These are phyloP conservation scores for Drosophila anomalata DNA, from an alignment of 2,888 invertebrate genomes.

Conservation along the genomic window DNA sequence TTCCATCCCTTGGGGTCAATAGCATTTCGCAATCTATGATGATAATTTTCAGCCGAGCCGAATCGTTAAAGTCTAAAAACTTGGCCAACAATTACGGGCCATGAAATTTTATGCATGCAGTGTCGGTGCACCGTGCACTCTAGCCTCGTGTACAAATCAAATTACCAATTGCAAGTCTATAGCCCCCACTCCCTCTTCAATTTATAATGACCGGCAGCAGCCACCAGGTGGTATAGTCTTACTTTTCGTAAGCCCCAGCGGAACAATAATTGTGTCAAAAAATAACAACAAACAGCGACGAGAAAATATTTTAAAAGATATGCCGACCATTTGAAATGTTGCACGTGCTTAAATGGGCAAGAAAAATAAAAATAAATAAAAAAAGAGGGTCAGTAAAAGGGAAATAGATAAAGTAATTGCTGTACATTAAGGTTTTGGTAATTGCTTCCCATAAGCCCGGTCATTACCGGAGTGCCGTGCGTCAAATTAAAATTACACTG, in stretches of 20 bases:
- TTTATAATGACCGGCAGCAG: conserved; percentile 26
- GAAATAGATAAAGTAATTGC: conserved; percentile 50
- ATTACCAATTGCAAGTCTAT: conserved; percentile 52
- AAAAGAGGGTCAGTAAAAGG: not conserved
- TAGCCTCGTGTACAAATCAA: conserved; percentile 58
- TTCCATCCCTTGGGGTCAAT: conserved; percentile 1
- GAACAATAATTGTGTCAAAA: conserved; percentile 65
- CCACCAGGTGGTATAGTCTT: conserved; percentile 26
- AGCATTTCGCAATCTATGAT: conserved; percentile 11
- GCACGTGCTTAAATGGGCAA: conserved; percentile 61
- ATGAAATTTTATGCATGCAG: conserved; percentile 44
- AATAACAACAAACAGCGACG: conserved; percentile 15
- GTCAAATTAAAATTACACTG: conserved; percentile 29
- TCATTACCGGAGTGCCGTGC: conserved; percentile 19
- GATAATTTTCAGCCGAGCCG: conserved; percentile 14
- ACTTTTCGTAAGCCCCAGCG: conserved; percentile 19
- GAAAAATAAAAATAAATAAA: conserved; percentile 25
- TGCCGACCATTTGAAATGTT: conserved; percentile 52
- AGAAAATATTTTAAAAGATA: conserved; percentile 47
- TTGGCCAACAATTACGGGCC: conserved; percentile 40
- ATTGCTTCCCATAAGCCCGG: conserved; percentile 44
- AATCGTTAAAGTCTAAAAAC: conserved; percentile 14
- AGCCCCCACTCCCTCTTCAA: conserved; percentile 3
- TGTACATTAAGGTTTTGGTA: conserved; percentile 39
- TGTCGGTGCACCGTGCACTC: conserved; percentile 17